Evolutionary conservation across 1,140 invertebrate genomes (phyloP), one percentile per base, ranked within the genome.

Genomic region (Neodiprion lecontei): DNA sequence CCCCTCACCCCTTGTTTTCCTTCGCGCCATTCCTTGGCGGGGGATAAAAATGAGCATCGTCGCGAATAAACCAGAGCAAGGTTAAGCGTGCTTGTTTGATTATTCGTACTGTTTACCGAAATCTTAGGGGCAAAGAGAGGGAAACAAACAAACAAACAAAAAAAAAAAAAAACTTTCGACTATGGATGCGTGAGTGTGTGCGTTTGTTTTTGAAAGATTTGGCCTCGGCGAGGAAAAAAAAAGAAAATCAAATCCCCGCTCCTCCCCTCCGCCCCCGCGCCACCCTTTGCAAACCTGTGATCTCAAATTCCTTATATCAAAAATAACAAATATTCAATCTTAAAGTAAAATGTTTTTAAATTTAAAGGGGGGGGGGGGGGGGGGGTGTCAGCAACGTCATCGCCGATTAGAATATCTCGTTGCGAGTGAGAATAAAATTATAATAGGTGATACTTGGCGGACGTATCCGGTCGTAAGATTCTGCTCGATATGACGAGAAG

Each of bases 291-390:
- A 9, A 69, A 69, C 40, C 67, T 69, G 67, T 69, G 67, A 69
- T 69, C 67, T 69, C 67, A 23, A 69, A 69, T 23, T 69, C 67
- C 40, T 69, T 69, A 69, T 69, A 23, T 21, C 21, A 69, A 69
- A 47, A 61, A 61, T 61, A 61, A 61, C 9, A 61, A 12, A 61
- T 61, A 12, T 61, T 14, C 5, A 61, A 61, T 14, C 53, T 11
- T 14, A 61, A 61, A 61, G n/a, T 61, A 61, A 61, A 40, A 61
- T 14, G n/a, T 61, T 17, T 61, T 17, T 61, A 61, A 61, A 61
- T 14, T 61, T 61, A 61, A 61, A 14, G 2, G 28, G 28, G 2
- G 28, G 2, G 5, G 28, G n/a, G 17, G 0, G 2, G 28, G 28
- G 28, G 28, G 28, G 4, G 28, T 21, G 17, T 21, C 17, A 21